A percentile compares a stretch with the other conserved stretches of the same genome.
These are phyloP conservation scores for Drosophila paranaensis DNA, from an alignment of 2,888 invertebrate genomes.

Conservation along the genomic window DNA sequence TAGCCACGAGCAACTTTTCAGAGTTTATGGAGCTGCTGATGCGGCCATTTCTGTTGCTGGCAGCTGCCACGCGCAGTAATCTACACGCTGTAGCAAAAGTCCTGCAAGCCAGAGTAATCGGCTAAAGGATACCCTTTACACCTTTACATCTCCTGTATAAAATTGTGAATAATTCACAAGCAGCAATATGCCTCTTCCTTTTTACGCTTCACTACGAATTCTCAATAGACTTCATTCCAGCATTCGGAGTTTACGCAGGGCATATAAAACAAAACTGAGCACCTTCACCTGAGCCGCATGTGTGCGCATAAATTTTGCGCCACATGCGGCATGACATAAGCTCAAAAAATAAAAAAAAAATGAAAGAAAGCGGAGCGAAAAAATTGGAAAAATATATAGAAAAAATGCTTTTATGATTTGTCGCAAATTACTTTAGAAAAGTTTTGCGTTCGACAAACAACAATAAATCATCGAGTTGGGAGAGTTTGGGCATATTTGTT, in stretches of 20 bases:
- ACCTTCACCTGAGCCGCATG: conserved; percentile 62
- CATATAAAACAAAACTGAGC: conserved; percentile 16
- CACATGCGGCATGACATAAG: conserved; percentile 51
- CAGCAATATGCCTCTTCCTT: too few species aligned
- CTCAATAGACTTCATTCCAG: not conserved
- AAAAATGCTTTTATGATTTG: conserved; percentile 72
- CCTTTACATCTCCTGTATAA: too few species aligned
- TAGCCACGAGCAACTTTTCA: conserved; percentile 42
- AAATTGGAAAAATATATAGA: conserved; percentile 21
- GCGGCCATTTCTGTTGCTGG: conserved; percentile 26
- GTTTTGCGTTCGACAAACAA: conserved; percentile 73
- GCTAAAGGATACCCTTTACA: not conserved
- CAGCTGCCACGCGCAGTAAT: conserved; percentile 49
- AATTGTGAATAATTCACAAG: too few species aligned
- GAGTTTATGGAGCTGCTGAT: conserved; percentile 31
- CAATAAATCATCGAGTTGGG: conserved; percentile 64
- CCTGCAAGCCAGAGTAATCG: not conserved
- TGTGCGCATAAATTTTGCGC: conserved; percentile 67
- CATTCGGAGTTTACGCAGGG: not conserved
- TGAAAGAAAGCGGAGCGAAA: conserved; percentile 1
- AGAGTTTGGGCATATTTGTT: conserved; percentile 36
- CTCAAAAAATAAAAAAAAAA: conserved; percentile 7
- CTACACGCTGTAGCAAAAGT: conserved; percentile 16
- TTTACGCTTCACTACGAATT: too few species aligned
- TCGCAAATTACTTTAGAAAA: conserved; percentile 77